Base-by-base conservation (phyloP, 2,113 vertebrate genomes). In the Aegithalos caudatus region DNA sequence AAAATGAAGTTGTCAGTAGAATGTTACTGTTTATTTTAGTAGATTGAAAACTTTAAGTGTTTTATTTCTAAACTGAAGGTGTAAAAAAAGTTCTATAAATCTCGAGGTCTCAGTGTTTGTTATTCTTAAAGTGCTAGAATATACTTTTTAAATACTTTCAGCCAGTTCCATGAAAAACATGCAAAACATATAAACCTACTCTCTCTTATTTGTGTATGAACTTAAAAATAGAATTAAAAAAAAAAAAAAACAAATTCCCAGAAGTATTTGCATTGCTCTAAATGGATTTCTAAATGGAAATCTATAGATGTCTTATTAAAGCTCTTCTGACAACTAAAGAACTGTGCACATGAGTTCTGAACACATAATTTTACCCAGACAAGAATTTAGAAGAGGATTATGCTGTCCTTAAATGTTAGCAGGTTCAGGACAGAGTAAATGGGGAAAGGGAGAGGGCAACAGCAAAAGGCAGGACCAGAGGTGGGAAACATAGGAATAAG, bases 331-430 rank as follows among this genome's bases (percentile, higher is more conserved):
- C 40, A 79, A 2, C 22, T 21, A 37, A 33, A 79, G 44, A 57
- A 22, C 16, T 61, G 6, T 0, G 0, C 11, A 38, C 3, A 9
- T 40, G 5, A 14, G 14, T 58, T 38, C 24, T 64, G 22, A 88
- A 35, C 8, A 77, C 3, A 27, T 25, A 57, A 35, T 14, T 69
- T 44, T 21, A 81, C 37, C 7, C 1, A 11, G 19, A 54, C 4
- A 45, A 77, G 4, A 33, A 23, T 69, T 69, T 72, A 73, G 54
- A 67, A 56, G 14, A 72, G 6, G 7, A 6, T 73, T 64, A 40
- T 11, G 12, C 6, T 72, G 7, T 25, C 12, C 28, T 69, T 69
- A 58, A 78, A n/a, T 69, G 42, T n/a, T 45, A 66, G 8, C 23
- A 57, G 10, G 15, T 44, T 70, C 37, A 45, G 27, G 25, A 60